Base-by-base conservation (phyloP, 2,888 invertebrate species). In the Chorisops tibialis region DNA sequence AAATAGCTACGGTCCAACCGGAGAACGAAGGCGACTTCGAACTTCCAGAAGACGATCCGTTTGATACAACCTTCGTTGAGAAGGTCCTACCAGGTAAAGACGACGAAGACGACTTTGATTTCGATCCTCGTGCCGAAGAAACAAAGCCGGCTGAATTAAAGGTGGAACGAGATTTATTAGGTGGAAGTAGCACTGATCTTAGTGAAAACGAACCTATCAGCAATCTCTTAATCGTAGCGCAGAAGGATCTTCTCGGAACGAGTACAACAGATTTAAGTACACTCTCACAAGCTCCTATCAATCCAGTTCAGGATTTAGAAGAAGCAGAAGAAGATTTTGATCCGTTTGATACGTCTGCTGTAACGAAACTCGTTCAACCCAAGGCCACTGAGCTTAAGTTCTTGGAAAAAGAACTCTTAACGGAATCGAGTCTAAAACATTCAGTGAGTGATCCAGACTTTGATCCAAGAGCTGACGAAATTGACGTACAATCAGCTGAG, bases 281-380 rank as follows among this genome's bases (percentile, higher is more conserved):
- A 70, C 77, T 90, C 60, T 83, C 82, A 1, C 86, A 88, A 68
- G 82, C 83, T 22, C 89, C 89, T 1, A 82, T 89, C 56, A 81
- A 83, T 64, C 89, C 89, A 0, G 19, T 35, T 4, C 19, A 5
- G 5, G 24, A 24, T 11, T 19, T 21, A 16, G 35, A 18, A 11
- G 45, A 24, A 4, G 71, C 73, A 48, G 79, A 81, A 47, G 86
- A 84, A 58, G 83, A 85, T 70, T 84, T 86, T 59, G 93, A 93
- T 79, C 93, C 93, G 0, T 93, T 94, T 70, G 93, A 93, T 72
- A 93, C 93, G 0, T 91, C 92, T 1, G 83, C 85, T 35, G 85
- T 91, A 2, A 85, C 86, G 69, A 82, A 82, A 58, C 82, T 88
- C 37, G 84, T 87, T 47, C 85, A 87, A 59, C 90, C 91, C 0